Evolutionary conservation across 1,140 invertebrate genomes (phyloP), one percentile per base, ranked within the genome.

Genomic region (Drosophila chauvacae): DNA sequence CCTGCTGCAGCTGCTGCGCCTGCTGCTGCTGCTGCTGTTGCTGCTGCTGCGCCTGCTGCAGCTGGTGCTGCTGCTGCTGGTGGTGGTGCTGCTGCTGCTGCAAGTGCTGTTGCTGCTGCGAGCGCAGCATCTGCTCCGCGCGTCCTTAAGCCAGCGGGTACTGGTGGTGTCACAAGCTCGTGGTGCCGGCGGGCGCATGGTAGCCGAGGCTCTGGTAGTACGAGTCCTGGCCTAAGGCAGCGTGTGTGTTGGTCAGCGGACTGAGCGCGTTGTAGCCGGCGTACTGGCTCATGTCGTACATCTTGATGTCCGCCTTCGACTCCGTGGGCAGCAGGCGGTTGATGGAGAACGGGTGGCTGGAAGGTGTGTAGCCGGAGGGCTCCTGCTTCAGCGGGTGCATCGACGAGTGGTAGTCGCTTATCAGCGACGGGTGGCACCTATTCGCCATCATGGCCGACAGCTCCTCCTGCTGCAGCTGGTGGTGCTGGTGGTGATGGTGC

Each of bases 341-440:
- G 84, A 99, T 98, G 92, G 97, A 98, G 93, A 98, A 99, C 1
- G 98, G 98, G 93, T 98, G 97, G 91, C 95, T 96, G 62, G 96
- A 96, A 10, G 96, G 95, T 35, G 96, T 96, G 81, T 96, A 97
- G 61, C 94, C 94, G n/a, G 95, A 95, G 13, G 95, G 93, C 30
- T 96, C 95, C 91, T 97, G 96, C 92, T 97, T 96, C 92, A 97
- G 96, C 82, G 97, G 93, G 73, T 95, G 95, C 57, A 95, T 94
- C 91, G 94, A 92, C 88, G 94, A 93, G 85, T 95, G 94, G 60
- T 95, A 94, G 55, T 93, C 93, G 51, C 93, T 93, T 39, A 94
- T 93, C 45, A 94, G 93, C 18, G 93, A 93, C 50, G 94, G 95
- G 61, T 95, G 94, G 72, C 94, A 95, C 6, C 95, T 91, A 16